Evolutionary conservation across 1,140 invertebrate species (phyloP), one percentile per base, ranked within the genome.

Genomic region (Vanessa atalanta): DNA sequence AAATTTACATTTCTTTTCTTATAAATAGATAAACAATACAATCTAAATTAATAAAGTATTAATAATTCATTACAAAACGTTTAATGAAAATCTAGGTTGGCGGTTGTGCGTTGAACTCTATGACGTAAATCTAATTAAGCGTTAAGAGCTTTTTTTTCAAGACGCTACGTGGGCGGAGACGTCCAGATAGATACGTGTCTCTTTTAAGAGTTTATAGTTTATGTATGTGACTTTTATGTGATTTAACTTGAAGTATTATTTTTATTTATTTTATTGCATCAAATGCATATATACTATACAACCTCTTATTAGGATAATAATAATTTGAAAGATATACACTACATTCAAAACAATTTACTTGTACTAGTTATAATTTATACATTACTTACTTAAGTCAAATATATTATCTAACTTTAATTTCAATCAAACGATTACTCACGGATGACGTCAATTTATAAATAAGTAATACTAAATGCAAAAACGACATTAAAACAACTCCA

Each of bases 101-200:
- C 3, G 63, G 23, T 70, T 61, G 43, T 64, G 51, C 60, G 55
- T 66, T 68, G 63, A 65, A 73, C 65, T 65, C 15, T 53, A 55
- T 75, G 79, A 79, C 77, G 79, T 43, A 77, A 81, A 79, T 78
- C 77, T 73, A 71, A 71, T 77, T 77, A 79, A 57, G 74, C 71
- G 65, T 76, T 79, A 76, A 73, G 15, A 64, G 13, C 26, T 57
- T 65, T 50, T 48, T 48, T 70, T 74, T 51, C 68, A 65, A 69
- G 68, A 73, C 64, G 51, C 65, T 26, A 64, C 65, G 74, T 72
- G 70, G 74, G 77, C 77, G 77, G 65, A 77, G 63, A 65, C 63
- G 55, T 73, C 63, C 26, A 43, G 43, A 70, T 63, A 48, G 57
- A 70, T 75, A 70, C 70, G 63, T 16, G 55, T 68, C 26, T 20